These are phyloP conservation scores for Sus cebifrons DNA, from an alignment of 2,797 vertebrate genomes.

Conservation along the genomic window DNA sequence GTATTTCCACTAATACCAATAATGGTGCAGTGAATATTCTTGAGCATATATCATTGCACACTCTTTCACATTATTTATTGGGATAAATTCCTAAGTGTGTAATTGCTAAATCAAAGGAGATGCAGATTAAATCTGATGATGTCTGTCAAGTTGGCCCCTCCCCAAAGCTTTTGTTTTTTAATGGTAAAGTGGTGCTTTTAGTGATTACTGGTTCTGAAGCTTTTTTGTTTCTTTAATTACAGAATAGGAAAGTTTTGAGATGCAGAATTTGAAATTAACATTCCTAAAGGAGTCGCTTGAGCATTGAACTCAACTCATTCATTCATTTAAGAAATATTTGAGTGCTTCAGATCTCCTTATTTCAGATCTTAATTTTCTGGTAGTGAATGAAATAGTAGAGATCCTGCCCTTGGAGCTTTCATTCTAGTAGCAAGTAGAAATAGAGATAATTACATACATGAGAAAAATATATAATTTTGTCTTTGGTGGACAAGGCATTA, in stretches of 20 bases:
- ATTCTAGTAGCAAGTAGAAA: slow-evolving; percentile 42
- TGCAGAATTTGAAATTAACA: slow-evolving; percentile 59
- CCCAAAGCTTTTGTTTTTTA: slow-evolving; percentile 27
- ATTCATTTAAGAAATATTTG: slow-evolving; percentile 64
- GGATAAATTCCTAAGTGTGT: slow-evolving; percentile 40
- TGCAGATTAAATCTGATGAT: slow-evolving; percentile 4
- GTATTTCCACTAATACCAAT: slow-evolving; percentile 68
- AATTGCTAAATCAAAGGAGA: slow-evolving; percentile 57
- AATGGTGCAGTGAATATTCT: slow-evolving; percentile 19
- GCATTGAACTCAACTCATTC: slow-evolving; percentile 24
- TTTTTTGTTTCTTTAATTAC: slow-evolving; percentile 47
- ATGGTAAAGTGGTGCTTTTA: slow-evolving; percentile 51
- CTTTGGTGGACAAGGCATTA: slow-evolving; percentile 52
- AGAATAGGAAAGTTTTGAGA: slow-evolving; percentile 54
- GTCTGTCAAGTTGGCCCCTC: slow-evolving; percentile 14
- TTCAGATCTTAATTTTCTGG: slow-evolving; percentile 29
- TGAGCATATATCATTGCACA: not conserved
- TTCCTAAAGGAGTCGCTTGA: slow-evolving; percentile 41
- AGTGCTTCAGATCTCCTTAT: slow-evolving; percentile 27
- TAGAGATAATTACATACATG: slow-evolving; percentile 49
- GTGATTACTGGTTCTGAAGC: slow-evolving; percentile 53
- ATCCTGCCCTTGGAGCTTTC: slow-evolving; percentile 25
- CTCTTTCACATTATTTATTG: slow-evolving; percentile 64
- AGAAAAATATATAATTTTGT: slow-evolving; percentile 49
- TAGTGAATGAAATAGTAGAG: slow-evolving; percentile 43